Evolutionary conservation across 1,140 invertebrate genomes (phyloP).

Genomic region (Panagrolaimus sp.): DNA sequence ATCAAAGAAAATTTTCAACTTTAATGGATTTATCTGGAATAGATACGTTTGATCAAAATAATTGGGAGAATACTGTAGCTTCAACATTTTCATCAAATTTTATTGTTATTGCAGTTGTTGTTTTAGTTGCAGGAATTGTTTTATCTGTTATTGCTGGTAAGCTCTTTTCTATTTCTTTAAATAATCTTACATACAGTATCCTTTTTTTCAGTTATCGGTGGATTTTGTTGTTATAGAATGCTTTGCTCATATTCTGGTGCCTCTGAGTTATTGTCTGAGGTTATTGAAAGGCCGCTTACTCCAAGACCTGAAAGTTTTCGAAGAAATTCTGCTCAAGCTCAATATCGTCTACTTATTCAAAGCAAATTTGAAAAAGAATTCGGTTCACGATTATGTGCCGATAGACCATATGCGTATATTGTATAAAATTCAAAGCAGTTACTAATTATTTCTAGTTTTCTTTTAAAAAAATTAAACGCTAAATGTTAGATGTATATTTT

Average conservation of each 20-base stretch:
- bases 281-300: constrained; percentile 28
- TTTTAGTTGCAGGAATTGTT: constrained; percentile 8
- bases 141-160: constrained; percentile 2
- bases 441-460: too few species aligned
- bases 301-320: constrained; percentile 27
- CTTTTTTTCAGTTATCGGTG: neutral
- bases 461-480: too few species aligned
- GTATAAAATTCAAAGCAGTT: neutral
- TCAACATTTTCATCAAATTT: neutral
- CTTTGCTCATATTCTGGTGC: constrained; percentile 9
- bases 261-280: neutral
- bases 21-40: constrained; percentile 8
- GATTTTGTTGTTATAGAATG: constrained; percentile 12
- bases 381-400: neutral
- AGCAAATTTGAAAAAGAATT: constrained; percentile 26
- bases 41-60: neutral
- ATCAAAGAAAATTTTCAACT: neutral
- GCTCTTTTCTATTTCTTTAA: neutral
- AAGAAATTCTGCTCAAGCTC: constrained; percentile 28
- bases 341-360: constrained; percentile 25
- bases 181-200: neutral
- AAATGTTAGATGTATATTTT: too few species aligned
- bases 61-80: neutral
- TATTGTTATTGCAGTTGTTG: neutral
- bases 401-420: constrained; percentile 11